A percentile compares a stretch with the other conserved stretches of the same genome.
These are phyloP conservation scores for Psittacula cyanocephala DNA, from an alignment of 2,113 vertebrate species.

Conservation along the genomic window DNA sequence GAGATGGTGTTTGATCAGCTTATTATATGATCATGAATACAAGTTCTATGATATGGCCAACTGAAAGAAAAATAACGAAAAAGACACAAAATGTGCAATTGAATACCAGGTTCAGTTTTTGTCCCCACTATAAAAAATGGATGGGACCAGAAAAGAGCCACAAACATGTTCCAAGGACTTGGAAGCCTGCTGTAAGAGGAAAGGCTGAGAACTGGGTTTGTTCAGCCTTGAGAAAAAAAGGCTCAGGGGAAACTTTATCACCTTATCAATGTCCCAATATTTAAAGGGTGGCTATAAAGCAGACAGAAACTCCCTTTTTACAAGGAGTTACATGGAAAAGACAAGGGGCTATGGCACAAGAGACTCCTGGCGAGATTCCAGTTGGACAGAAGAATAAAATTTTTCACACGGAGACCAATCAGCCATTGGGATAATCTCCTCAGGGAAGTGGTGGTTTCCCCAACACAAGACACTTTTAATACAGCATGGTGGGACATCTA, in stretches of 20 bases:
- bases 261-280: background rate
- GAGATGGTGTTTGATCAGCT: background rate
- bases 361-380: background rate
- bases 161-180: background rate
- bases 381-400: background rate
- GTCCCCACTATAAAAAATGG: background rate
- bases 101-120: background rate
- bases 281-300: background rate
- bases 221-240: background rate
- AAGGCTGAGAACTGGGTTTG: background rate
- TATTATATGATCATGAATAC: background rate
- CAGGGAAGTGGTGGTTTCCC: background rate
- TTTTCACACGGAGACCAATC: background rate
- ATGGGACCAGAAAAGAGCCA: background rate
- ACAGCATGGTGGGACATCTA: background rate
- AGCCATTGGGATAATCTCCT: background rate
- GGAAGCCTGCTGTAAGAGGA: background rate
- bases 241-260: background rate
- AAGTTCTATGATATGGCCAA: background rate
- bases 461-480: background rate
- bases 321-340: background rate
- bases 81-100: accelerated
- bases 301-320: background rate
- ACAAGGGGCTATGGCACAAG: background rate
- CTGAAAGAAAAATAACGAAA: background rate